Base-by-base conservation (phyloP, 2,113 vertebrate species). In the Nothoprocta pentlandii region DNA sequence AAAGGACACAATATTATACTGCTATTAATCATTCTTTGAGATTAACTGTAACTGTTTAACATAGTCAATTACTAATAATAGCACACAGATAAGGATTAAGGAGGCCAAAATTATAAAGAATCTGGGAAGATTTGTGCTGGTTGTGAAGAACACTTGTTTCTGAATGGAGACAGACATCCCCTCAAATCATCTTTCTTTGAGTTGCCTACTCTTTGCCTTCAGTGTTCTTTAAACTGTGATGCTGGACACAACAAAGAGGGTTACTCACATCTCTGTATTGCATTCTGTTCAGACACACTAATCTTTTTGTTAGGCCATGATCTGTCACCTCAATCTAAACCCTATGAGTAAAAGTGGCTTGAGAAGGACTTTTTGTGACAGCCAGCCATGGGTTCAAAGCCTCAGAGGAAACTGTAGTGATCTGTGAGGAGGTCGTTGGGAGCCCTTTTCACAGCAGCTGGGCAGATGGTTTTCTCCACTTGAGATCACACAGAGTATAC, bases 251-350 rank as follows among this genome's bases (percentile, higher is more conserved):
- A 96, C 95, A 97, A 97, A 98, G 96, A 96, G 79, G 32, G 74
- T 93, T 93, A 82, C 97, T 98, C 96, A 93, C 89, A 86, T 68
- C 58, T 96, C 82, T 96, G 92, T 78, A n/a, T 91, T 61, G 54
- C 73, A 62, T 94, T 94, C 71, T 97, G 95, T 94, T 93, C 86
- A 73, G 87, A 97, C 88, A 98, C 96, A 97, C 94, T 97, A 12
- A 95, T 73, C 93, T 95, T 97, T 96, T 97, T 98, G 97, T 97
- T 97, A 96, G 87, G 66, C 82, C n/a, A 6, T 94, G 85, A 30
- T 88, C 92, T 79, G 80, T 96, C 96, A 96, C 90, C 75, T 96
- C 90, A 56, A 28, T 93, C 87, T 97, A 97, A 98, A 95, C 93
- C 86, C 90, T 80, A 5, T 93, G 74, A 80, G 90, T 87, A 71